A percentile compares a stretch with the other conserved stretches of the same genome.
Conservation (phyloP, 2,888 invertebrate genomes). For the Sphaerophoria rueppellii region DNA sequence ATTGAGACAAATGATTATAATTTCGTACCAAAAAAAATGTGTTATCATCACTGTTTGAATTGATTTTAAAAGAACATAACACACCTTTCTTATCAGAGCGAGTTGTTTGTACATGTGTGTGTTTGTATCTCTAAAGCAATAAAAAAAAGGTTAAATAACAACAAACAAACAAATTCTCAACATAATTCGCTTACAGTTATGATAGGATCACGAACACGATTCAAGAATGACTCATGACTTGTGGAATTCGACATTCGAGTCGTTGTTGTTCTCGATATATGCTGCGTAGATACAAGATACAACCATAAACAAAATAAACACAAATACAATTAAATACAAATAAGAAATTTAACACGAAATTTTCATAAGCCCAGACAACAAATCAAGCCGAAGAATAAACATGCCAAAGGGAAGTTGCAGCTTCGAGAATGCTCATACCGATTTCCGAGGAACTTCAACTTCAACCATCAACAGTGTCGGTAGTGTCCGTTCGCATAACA, state of each 20-base stretch:
- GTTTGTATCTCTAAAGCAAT: not conserved
- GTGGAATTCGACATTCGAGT: slow-evolving; percentile 44
- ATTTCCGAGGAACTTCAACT: slow-evolving; percentile 50
- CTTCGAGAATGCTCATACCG: slow-evolving; percentile 56
- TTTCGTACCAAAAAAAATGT: slow-evolving; percentile 6
- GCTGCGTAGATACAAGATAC: slow-evolving; percentile 32
- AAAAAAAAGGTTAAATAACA: not conserved
- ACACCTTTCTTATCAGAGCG: slow-evolving; percentile 41
- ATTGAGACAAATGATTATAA: not conserved
- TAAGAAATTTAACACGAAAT: slow-evolving; percentile 29
- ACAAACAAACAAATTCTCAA: slow-evolving; percentile 32
- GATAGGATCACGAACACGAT: slow-evolving; percentile 60
- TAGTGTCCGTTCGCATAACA: slow-evolving; percentile 29
- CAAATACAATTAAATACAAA: slow-evolving; percentile 63
- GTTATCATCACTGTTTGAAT: not conserved
- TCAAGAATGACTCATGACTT: slow-evolving; percentile 65
- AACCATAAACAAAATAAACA: slow-evolving; percentile 72
- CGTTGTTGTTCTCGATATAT: slow-evolving; percentile 58
- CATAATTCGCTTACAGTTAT: slow-evolving; percentile 40
- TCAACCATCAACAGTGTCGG: slow-evolving; percentile 52
- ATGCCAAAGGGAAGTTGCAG: slow-evolving; percentile 66
- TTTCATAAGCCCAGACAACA: slow-evolving; percentile 18
- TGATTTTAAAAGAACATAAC: slow-evolving; percentile 11
- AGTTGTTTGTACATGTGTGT: not conserved
- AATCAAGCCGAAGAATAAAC: slow-evolving; percentile 17